phyloP scores from a whole-genome alignment of 2,113 vertebrate species.

The Salvelinus fontinalis region DNA sequence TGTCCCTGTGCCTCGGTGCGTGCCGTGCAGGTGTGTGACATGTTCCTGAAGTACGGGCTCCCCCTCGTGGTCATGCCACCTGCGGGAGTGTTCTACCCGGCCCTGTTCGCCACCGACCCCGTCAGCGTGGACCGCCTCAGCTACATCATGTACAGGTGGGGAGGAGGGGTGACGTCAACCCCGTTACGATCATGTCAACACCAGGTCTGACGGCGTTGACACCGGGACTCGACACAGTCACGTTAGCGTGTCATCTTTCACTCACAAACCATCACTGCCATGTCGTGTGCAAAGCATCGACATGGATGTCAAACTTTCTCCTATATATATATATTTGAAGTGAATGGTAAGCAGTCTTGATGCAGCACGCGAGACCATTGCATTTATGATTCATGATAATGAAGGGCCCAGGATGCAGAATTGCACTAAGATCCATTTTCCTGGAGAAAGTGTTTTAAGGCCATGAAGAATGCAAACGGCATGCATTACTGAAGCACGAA shows the following conservation, averaged over 20 bases:
- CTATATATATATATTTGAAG: slow-evolving; percentile 9
- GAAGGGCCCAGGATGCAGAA: not conserved
- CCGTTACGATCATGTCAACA: not conserved
- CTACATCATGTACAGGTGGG: slow-evolving; percentile 90
- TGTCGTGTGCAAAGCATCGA: not conserved
- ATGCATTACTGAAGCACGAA: not conserved
- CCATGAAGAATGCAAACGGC: not conserved
- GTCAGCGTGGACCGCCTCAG: slow-evolving; percentile 85
- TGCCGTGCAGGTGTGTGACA: slow-evolving; percentile 83
- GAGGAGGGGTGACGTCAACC: not conserved
- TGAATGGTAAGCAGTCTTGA: slow-evolving; percentile 28
- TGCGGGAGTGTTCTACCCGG: slow-evolving; percentile 85
- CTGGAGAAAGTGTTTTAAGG: not conserved
- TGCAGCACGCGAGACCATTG: slow-evolving; percentile 17
- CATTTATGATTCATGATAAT: slow-evolving; percentile 55
- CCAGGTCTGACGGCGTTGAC: too few relatives aligned
- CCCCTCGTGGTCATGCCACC: slow-evolving; percentile 87
- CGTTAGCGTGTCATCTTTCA: not conserved
- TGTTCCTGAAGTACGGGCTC: slow-evolving; percentile 82
- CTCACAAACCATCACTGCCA: not conserved
- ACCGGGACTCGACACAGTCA: not conserved
- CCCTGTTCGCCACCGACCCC: slow-evolving; percentile 81
- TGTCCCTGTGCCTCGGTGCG: not conserved
- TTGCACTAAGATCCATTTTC: not conserved
- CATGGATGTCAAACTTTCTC: not conserved